Evolutionary conservation across 2,888 invertebrate species (phyloP).

Genomic region (Hirtodrosophila histrioides): DNA sequence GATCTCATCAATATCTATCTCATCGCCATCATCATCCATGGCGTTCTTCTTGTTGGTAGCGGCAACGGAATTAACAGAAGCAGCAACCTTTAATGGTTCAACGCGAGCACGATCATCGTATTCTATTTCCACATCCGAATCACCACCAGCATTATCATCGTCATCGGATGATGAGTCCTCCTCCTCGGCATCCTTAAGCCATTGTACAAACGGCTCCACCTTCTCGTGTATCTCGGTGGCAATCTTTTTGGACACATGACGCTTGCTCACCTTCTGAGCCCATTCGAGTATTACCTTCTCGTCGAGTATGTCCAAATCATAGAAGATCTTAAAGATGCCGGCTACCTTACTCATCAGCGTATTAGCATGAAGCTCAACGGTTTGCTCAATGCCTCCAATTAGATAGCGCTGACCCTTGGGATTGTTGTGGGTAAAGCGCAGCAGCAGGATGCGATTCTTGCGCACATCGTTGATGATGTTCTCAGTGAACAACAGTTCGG

Average conservation of each 20-base stretch:
- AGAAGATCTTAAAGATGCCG: constrained; percentile 94
- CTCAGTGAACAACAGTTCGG: constrained; percentile 93
- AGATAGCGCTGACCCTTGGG: constrained; percentile 95
- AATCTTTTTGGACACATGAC: constrained; percentile 96
- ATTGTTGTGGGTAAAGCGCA: constrained; percentile 93
- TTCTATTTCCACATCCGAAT: constrained; percentile 91
- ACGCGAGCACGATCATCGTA: constrained; percentile 94
- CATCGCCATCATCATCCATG: constrained; percentile 90
- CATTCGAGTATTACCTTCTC: constrained; percentile 97
- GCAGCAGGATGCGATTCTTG: constrained; percentile 90
- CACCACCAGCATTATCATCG: constrained; percentile 85
- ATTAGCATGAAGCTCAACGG: constrained; percentile 92
- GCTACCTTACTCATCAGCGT: constrained; percentile 94
- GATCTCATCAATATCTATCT: constrained; percentile 97
- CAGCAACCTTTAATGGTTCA: constrained; percentile 89
- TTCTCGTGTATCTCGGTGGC: constrained; percentile 95
- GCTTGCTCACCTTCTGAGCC: constrained; percentile 97
- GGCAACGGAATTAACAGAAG: constrained; percentile 84
- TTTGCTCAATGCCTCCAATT: constrained; percentile 97
- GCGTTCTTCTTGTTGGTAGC: constrained; percentile 84
- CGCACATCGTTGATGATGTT: constrained; percentile 89
- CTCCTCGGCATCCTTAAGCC: constrained; percentile 98
- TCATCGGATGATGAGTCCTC: constrained; percentile 92
- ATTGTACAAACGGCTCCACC: constrained; percentile 96
- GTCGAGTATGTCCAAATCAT: constrained; percentile 97